A percentile compares a stretch with the other conserved stretches of the same genome.
phyloP scores from a whole-genome alignment of 2,888 invertebrate genomes.

The Panopea generosa region DNA sequence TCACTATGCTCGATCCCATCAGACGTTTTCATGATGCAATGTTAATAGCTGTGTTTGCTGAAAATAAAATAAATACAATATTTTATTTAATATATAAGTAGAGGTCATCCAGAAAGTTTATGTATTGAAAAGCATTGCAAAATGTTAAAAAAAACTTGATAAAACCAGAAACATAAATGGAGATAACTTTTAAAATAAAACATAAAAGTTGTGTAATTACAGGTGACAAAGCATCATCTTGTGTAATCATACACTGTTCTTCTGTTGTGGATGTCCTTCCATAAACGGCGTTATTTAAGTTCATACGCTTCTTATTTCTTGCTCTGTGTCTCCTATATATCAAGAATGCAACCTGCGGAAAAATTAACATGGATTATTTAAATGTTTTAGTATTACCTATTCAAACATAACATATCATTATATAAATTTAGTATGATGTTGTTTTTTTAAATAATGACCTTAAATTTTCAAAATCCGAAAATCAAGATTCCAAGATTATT shows the following conservation, averaged over 20 bases:
- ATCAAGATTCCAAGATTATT: no score
- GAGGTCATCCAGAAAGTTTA: no score
- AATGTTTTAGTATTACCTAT: no score
- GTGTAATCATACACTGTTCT: constrained; percentile 69
- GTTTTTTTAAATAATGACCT: no score
- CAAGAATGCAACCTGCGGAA: constrained; percentile 90
- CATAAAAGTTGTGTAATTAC: no score
- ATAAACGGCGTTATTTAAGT: constrained; percentile 99
- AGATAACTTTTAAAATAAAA: no score
- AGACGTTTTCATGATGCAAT: constrained; percentile 51
- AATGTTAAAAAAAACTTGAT: neutral
- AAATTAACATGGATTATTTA: no score
- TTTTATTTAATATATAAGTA: no score
- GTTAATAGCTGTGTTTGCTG: constrained; percentile 70
- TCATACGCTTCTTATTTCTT: constrained; percentile 96
- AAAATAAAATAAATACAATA: constrained; percentile 39
- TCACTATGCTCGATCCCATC: constrained; percentile 25
- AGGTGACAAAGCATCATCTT: constrained; percentile 31
- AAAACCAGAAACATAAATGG: no score
- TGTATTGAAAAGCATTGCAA: neutral
- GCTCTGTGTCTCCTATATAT: constrained; percentile 94
- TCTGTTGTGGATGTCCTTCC: constrained; percentile 93
- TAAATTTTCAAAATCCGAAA: no score
- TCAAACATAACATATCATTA: no score
- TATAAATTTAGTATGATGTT: no score